Evolutionary conservation across 2,113 vertebrate genomes (phyloP), one percentile per base, ranked within the genome.

Genomic region (Heterocephalus glaber): DNA sequence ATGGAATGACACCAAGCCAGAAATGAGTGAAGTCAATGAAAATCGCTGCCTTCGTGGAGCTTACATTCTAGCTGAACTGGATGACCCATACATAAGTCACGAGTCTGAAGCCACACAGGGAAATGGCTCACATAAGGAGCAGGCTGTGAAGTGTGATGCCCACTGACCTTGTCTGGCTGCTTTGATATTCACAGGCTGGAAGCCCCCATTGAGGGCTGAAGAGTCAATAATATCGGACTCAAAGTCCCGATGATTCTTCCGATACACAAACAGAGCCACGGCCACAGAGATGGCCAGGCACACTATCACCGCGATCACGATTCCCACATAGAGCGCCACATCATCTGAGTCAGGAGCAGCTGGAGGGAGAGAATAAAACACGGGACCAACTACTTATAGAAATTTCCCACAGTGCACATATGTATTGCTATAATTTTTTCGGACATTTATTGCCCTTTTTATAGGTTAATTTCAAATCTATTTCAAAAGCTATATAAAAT

Each of bases 121-220:
- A 84, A 24, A 47, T 3, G 33, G 76, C 35, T 68, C 24, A 11
- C 6, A 1, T 5, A 1, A 0, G 2, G 63, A 13, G 16, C 1
- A 7, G 24, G 5, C 26, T 28, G 38, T 6, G 33, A 70, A 92
- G 41, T 0, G 68, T 89, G 93, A 49, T 4, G 49, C 30, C 54
- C 60, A 97, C 98, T 97, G 90, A 99, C 99, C 99, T 99, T 99
- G 99, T 96, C 99, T 98, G 14, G 99, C 99, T 52, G 99, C 99
- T 98, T 99, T 99, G 98, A 99, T 99, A 94, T 99, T 99, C 86
- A 99, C 99, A 3, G 99, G 99, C 97, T 99, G 99, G 96, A 99
- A 99, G 72, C 99, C 99, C 33, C 99, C 99, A 0, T 99, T 99
- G 1, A 99, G 98, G 0, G 99, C 99, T 0, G 99, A 99, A 35